These are phyloP conservation scores for Elmis aenea DNA, from an alignment of 2,888 invertebrate genomes.

Conservation along the genomic window DNA sequence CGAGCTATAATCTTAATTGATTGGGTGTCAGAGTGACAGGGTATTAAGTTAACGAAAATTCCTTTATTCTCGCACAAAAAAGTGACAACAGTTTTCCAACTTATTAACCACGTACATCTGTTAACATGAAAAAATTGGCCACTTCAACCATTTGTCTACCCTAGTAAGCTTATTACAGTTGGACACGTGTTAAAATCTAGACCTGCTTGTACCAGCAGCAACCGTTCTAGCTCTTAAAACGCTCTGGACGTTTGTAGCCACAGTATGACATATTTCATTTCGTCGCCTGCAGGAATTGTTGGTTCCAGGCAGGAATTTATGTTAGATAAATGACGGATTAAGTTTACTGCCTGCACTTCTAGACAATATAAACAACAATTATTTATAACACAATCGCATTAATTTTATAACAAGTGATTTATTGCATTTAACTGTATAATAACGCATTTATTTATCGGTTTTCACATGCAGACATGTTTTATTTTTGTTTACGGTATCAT, in stretches of 20 bases:
- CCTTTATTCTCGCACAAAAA: slow-evolving; percentile 27
- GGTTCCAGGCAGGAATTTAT: slow-evolving; percentile 20
- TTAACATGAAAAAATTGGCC: slow-evolving; percentile 43
- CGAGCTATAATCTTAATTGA: too few species aligned
- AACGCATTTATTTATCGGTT: too few species aligned
- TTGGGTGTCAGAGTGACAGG: too few species aligned
- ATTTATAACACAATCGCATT: too few species aligned
- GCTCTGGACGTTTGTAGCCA: slow-evolving; percentile 24
- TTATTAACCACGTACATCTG: slow-evolving; percentile 48
- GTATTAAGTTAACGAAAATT: slow-evolving; percentile 14
- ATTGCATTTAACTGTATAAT: too few species aligned
- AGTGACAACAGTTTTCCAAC: slow-evolving; percentile 44
- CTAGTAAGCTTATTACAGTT: slow-evolving; percentile 34
- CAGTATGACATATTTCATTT: slow-evolving; percentile 33
- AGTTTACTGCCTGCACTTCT: slow-evolving; percentile 2
- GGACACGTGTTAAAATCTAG: slow-evolving; percentile 13
- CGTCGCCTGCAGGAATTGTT: slow-evolving; percentile 30
- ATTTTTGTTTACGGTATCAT: too few species aligned
- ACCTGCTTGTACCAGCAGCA: too few species aligned
- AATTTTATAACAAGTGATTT: too few species aligned
- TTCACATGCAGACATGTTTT: too few species aligned
- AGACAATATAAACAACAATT: slow-evolving; percentile 3
- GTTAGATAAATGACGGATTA: slow-evolving; percentile 20
- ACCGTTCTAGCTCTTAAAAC: too few species aligned
- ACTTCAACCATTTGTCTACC: slow-evolving; percentile 44